Base-by-base conservation (phyloP, 2,113 vertebrate genomes). In the Hiodon tergisus region DNA sequence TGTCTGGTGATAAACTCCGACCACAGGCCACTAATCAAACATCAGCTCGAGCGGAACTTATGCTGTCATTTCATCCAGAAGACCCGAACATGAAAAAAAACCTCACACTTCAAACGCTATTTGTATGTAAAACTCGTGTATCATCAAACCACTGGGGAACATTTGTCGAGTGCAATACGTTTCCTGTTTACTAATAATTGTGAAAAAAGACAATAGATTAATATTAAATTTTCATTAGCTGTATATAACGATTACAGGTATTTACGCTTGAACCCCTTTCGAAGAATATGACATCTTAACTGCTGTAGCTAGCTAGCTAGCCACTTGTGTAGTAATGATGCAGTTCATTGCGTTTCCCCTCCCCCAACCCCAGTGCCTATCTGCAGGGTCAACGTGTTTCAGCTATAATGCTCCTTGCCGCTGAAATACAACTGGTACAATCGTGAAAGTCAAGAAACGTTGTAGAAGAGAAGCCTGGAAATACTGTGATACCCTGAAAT, bases 351-450 rank as follows among this genome's bases (percentile, higher is more conserved):
- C 60, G 31, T 31, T 31, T 75, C 79, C 83, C 83, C 77, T 83
- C 83, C 85, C 82, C 83, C 82, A 31, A 89, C 83, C 69, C 81
- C 78, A 71, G 77, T 50, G 72, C 79, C 79, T 57, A 57, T 68
- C 66, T 75, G 55, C 74, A 69, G 59, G 55, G 46, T 17, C 63
- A 48, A 48, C 48, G 63, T 66, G 63, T 47, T 66, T 66, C 47
- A 47, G 31, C 31, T 31, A 31, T 31, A 31, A 31, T 31, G 62
- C 9, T 10, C 13, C 8, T 4, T 66, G 46, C 31, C 48, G 63
- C 48, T 47, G 46, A 8, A 48, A 66, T 47, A 48, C 48, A 11
- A 66, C 31, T 11, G 11, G 46, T 11, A 66, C 48, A 66, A 48
- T 66, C 63, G 47, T 8, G 31, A 66, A 66, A 8, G 4, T 66